Base-by-base conservation (phyloP, 2,888 invertebrate species). In the Escarpia spicata region DNA sequence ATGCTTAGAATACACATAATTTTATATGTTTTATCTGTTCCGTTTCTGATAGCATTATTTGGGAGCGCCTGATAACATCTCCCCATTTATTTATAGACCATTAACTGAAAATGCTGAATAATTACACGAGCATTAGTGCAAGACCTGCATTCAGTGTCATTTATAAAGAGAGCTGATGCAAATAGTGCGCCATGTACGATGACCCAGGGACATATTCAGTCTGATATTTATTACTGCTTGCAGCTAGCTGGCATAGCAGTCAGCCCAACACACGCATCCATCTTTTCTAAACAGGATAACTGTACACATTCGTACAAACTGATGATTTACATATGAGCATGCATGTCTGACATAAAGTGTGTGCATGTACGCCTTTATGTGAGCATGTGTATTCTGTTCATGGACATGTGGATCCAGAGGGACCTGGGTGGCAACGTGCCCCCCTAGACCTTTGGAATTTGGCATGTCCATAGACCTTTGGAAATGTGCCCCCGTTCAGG, bases 311-410 rank as follows among this genome's bases (percentile, higher is more conserved):
- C 26, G 43, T 60, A 31, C 92, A 89, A 19, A 75, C 45, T 37
- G 37, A 37, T n/a, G 26, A 45, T 26, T 52, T 26, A 92, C 37
- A 45, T 92, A 92, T 92, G 37, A 90, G 90, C 43, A 90, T 92
- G 89, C 37, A 37, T 37, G 37, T 92, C 43, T 92, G 44, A 90
- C 12, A 37, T 37, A 37, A 37, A 37, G 1, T 37, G 37, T 37
- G 37, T 37, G 37, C 37, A 37, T 37, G 37, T 37, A 37, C 37
- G 1, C 37, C 37, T 92, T 90, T 75, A 44, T 92, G 89, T 92
- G 44, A 90, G 43, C 10, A 43, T 45, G 43, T 75, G 44, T 90
- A 58, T 92, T 31, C 90, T 37, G 37, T 37, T 37, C 37, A 37
- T 37, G 0, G 37, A 37, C 37, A 37, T 37, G 37, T 37, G 37